These are phyloP conservation scores for Pseudococcus longispinus DNA, from an alignment of 2,888 invertebrate genomes.

Conservation along the genomic window DNA sequence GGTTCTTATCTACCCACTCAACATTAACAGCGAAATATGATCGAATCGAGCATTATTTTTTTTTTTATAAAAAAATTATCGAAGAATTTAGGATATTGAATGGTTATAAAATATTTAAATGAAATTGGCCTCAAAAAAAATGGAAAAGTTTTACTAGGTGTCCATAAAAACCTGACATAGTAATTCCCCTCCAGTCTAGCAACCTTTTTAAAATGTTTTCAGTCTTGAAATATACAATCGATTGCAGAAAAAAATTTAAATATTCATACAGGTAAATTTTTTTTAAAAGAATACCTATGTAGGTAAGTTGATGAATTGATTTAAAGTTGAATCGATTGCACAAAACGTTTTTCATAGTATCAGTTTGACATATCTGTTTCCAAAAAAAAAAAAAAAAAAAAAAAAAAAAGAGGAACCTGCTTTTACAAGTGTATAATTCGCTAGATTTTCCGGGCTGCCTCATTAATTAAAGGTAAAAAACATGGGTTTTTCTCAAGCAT, in stretches of 20 bases:
- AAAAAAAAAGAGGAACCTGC: not conserved
- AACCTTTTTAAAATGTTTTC: conserved; percentile 33
- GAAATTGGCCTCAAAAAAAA: not conserved
- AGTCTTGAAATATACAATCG: conserved; percentile 26
- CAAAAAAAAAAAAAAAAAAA: conserved; percentile 22
- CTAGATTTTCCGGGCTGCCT: not conserved
- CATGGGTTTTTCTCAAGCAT: not conserved
- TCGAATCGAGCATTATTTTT: too few species aligned
- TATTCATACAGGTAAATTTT: not conserved
- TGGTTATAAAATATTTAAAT: not conserved
- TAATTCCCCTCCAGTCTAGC: not conserved
- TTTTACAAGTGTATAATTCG: not conserved
- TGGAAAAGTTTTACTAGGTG: not conserved
- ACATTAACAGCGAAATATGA: too few species aligned
- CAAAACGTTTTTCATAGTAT: not conserved
- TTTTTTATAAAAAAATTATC: too few species aligned
- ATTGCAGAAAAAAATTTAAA: conserved; percentile 27
- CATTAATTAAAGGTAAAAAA: conserved; percentile 30
- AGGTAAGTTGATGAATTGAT: conserved; percentile 12
- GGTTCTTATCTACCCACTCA: too few species aligned
- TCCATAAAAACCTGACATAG: not conserved
- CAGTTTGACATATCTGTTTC: not conserved
- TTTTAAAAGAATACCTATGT: not conserved
- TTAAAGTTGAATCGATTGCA: not conserved
- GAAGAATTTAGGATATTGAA: too few species aligned